Evolutionary conservation across 2,888 invertebrate genomes (phyloP).

Genomic region (Falcaria lacertinaria): DNA sequence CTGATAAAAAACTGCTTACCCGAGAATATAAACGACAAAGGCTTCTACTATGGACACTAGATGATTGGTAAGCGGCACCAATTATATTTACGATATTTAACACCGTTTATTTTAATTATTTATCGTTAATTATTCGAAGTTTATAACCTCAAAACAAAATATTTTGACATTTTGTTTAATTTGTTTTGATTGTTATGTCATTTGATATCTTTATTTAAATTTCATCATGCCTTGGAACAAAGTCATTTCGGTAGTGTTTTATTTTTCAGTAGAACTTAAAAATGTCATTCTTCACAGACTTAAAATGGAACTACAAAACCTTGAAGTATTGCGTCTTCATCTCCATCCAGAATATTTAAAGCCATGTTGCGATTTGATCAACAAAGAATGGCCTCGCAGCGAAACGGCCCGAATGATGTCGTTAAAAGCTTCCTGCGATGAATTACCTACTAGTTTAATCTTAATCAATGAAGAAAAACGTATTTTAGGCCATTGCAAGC

Average conservation of each 20-base stretch:
- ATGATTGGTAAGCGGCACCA: conserved; percentile 10
- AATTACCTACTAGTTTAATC: conserved; percentile 85
- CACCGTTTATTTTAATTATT: conserved; percentile 1
- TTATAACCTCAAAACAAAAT: background rate
- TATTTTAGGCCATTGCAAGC: conserved; percentile 89
- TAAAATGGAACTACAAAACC: conserved; percentile 47
- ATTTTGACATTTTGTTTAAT: background rate
- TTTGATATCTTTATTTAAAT: background rate
- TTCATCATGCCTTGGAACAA: background rate
- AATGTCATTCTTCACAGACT: conserved; percentile 15
- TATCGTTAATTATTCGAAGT: background rate
- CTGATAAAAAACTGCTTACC: conserved; percentile 24
- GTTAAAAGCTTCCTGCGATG: conserved; percentile 85
- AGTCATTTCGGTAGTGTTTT: background rate
- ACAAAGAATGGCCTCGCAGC: conserved; percentile 93
- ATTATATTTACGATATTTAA: background rate
- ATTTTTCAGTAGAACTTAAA: too few relatives aligned
- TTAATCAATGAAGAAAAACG: conserved; percentile 76
- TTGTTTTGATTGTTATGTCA: background rate
- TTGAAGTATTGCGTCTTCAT: conserved; percentile 84
- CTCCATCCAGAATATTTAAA: conserved; percentile 84
- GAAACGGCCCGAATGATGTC: conserved; percentile 88
- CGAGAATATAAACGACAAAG: conserved; percentile 10
- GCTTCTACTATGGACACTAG: conserved; percentile 17
- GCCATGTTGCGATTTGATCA: conserved; percentile 87